Base-by-base conservation (phyloP, 2,888 invertebrate species). In the Tetranychus truncatus region DNA sequence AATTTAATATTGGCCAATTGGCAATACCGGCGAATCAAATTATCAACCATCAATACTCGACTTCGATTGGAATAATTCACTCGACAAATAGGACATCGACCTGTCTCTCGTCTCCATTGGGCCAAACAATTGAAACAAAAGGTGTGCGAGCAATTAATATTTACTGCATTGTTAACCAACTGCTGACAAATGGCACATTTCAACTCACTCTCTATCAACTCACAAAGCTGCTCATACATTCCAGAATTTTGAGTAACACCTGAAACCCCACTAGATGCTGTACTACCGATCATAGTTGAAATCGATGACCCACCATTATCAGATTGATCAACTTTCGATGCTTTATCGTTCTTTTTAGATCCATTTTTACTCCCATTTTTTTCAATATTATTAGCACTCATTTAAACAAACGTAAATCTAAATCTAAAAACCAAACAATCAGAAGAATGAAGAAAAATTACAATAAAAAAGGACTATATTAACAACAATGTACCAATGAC, bases 81-180 rank as follows among this genome's bases (percentile, higher is more conserved):
- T 9, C 55, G 55, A 3, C 55, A 55, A 55, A 55, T 15, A 15
- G 55, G 55, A 55, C 55, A 55, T 15, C 15, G 18, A 1, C 2
- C 45, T n/a, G 34, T 74, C 6, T 65, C 44, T 24, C 18, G 45
- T 45, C 71, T 76, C 76, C 76, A 76, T n/a, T 65, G n/a, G 18
- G 74, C 66, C 21, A 76, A 74, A 67, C 76, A 76, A 5, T n/a
- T 21, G n/a, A 1, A 34, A 55, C 76, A 76, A 45, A 76, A 76
- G 24, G 73, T 73, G 45, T 76, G 76, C 20, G 71, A 45, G 72
- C 76, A 76, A 67, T 73, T 76, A 24, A 76, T 55, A n/a, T 45
- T 24, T 1, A 74, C 69, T 18, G 76, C 46, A 20, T n/a, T 24
- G 6, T 71, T n/a, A 21, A 74, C 45, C 21, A 72, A 65, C 34